phyloP scores from a whole-genome alignment of 1,140 invertebrate genomes.

The Trissolcus basalis region DNA sequence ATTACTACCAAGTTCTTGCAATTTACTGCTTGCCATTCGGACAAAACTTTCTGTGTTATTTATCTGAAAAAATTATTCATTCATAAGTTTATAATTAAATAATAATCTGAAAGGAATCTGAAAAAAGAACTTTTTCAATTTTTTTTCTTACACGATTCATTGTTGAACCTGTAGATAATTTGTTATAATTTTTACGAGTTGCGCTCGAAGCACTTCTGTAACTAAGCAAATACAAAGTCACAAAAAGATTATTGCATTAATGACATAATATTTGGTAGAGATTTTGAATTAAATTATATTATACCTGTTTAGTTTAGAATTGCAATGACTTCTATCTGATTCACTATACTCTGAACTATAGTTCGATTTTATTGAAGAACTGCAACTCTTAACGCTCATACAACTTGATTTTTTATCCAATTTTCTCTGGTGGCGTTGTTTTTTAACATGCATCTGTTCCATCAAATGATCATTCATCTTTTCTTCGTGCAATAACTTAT shows the following conservation, averaged over 20 bases:
- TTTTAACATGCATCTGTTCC: not conserved
- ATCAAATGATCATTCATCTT: constrained; percentile 7
- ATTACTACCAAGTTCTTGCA: not conserved
- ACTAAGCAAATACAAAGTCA: not conserved
- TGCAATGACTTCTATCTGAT: constrained; percentile 12
- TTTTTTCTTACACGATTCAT: not conserved
- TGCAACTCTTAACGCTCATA: constrained; percentile 1
- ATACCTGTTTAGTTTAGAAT: constrained; percentile 8
- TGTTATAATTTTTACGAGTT: not conserved
- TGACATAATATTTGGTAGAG: no score
- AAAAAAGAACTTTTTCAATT: not conserved
- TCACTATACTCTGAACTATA: constrained; percentile 17
- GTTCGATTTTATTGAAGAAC: constrained; percentile 10
- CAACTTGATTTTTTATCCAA: not conserved
- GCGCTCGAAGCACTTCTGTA: not conserved
- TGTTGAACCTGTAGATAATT: not conserved
- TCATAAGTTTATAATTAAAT: no score
- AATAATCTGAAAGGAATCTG: no score
- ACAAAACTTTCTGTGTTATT: not conserved
- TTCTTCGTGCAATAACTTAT: constrained; percentile 14
- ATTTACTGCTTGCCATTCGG: constrained; percentile 2
- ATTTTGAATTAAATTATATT: not conserved
- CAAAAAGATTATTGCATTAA: no score
- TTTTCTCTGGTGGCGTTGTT: not conserved
- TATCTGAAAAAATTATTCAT: no score